These are phyloP conservation scores for Megalops atlanticus DNA, from an alignment of 2,113 vertebrate species.

Conservation along the genomic window DNA sequence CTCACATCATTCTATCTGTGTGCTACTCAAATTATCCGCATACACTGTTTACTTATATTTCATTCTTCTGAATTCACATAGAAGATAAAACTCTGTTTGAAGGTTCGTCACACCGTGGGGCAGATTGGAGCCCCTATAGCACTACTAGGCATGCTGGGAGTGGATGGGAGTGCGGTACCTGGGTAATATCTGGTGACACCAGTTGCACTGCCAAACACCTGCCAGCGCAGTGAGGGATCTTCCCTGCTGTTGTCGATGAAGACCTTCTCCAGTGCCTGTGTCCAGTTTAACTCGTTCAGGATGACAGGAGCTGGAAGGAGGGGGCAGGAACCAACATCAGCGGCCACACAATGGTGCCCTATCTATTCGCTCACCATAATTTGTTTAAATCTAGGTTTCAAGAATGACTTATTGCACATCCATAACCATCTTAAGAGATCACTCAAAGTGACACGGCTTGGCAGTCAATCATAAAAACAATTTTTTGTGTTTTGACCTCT, in stretches of 20 bases:
- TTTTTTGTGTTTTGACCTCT: too few relatives aligned
- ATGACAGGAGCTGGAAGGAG: slow-evolving; percentile 83
- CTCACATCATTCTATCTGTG: neutral
- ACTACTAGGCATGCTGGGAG: neutral
- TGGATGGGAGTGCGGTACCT: slow-evolving; percentile 61
- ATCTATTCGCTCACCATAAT: too few relatives aligned
- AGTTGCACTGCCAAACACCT: slow-evolving; percentile 94
- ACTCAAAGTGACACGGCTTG: too few relatives aligned
- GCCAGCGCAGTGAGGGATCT: slow-evolving; percentile 93
- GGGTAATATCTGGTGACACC: slow-evolving; percentile 97
- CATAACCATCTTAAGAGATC: too few relatives aligned
- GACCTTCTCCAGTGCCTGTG: slow-evolving; percentile 88
- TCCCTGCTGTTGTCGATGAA: slow-evolving; percentile 92
- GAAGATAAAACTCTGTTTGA: too few relatives aligned
- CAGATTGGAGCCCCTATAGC: neutral
- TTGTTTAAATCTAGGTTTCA: too few relatives aligned
- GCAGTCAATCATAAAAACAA: too few relatives aligned
- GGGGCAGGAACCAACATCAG: neutral
- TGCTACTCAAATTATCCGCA: too few relatives aligned
- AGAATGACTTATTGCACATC: too few relatives aligned
- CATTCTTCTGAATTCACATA: too few relatives aligned
- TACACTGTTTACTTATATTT: too few relatives aligned
- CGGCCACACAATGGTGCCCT: too few relatives aligned
- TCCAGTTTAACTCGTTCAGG: slow-evolving; percentile 97
- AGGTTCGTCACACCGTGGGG: neutral